phyloP scores from a whole-genome alignment of 1,140 invertebrate genomes.

The Aphis gossypii region DNA sequence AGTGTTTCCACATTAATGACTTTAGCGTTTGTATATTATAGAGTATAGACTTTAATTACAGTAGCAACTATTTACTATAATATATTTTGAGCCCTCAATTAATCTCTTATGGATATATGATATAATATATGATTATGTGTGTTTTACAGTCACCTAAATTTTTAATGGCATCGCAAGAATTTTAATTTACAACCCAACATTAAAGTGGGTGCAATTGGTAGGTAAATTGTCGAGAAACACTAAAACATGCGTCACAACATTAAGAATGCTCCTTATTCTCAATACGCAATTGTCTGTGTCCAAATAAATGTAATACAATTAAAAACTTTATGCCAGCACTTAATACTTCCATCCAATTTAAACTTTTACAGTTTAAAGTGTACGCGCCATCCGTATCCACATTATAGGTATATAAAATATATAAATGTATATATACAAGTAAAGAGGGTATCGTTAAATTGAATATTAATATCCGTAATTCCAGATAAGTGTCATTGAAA shows the following conservation, averaged over 20 bases:
- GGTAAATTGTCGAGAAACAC: neutral
- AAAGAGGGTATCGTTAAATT: neutral
- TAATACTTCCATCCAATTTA: constrained; percentile 19
- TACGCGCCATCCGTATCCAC: neutral
- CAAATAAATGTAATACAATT: neutral
- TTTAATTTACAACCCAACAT: neutral
- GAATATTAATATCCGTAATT: neutral
- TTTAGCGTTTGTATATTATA: neutral
- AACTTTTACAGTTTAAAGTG: neutral
- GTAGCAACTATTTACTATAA: neutral
- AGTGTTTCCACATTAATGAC: neutral
- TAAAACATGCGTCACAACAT: neutral
- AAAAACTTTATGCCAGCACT: neutral
- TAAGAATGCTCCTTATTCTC: neutral
- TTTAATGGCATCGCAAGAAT: neutral
- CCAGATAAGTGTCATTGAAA: neutral
- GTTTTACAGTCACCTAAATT: neutral
- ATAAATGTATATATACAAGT: neutral
- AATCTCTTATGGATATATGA: neutral
- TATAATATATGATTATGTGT: neutral
- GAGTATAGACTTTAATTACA: neutral
- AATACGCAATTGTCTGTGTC: neutral
- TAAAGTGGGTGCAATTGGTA: neutral
- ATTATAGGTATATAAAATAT: neutral
- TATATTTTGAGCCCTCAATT: neutral